Evolutionary conservation across 2,888 invertebrate genomes (phyloP), one percentile per base, ranked within the genome.

Genomic region (Cantharis nigra): DNA sequence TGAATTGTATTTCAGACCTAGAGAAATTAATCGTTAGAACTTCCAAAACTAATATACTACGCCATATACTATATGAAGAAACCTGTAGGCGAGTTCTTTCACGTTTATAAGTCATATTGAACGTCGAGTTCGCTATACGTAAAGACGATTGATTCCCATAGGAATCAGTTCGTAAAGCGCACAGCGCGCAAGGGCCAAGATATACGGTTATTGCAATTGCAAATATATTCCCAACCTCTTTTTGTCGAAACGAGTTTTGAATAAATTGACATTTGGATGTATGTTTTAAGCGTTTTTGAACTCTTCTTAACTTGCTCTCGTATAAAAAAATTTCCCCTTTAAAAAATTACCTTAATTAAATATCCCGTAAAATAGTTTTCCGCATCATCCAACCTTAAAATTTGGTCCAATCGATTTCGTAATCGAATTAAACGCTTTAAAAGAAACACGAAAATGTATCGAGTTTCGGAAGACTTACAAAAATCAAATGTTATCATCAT

Each of bases 181-280:
- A 79, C 70, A 79, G 65, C 79, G 79, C 73, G 76, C 79, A 67
- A 72, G 78, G 79, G 77, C 75, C 78, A 82, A 84, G 84, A 84
- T 84, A 84, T 84, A 84, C 83, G 84, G 84, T 84, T 84, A 84
- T 84, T 84, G 84, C 84, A 84, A 84, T 84, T 84, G 84, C 84
- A 83, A 83, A 84, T 84, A 84, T 84, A 84, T 84, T 81, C 83
- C 81, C 82, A 82, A 81, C 77, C 82, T 81, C 82, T 81, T 82
- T 83, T 83, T 82, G 82, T 82, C 83, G 82, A 82, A 84, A 84
- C 83, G 83, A 83, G 83, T 83, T 84, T 84, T 84, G 83, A 84
- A 84, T 84, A 84, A 84, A 84, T 84, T 83, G 84, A 83, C 84
- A 81, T 83, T 80, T 80, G 80, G 81, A 83, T 83, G 81, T 83